Evolutionary conservation across 2,888 invertebrate species (phyloP).

Genomic region (Fabriciana adippe): DNA sequence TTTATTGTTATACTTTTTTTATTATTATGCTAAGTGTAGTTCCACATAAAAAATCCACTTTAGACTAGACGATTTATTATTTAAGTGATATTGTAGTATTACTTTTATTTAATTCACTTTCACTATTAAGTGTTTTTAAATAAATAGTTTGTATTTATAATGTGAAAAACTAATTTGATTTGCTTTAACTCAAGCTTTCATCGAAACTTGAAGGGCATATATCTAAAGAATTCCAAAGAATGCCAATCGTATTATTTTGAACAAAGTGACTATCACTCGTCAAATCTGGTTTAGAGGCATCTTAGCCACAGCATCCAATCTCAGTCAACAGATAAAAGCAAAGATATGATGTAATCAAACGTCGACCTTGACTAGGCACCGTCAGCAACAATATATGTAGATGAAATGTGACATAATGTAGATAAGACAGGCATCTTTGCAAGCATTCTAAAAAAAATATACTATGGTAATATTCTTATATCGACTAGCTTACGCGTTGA

Average conservation of each 20-base stretch:
- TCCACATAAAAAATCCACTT: no score
- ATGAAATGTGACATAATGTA: slow-evolving; percentile 19
- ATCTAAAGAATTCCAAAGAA: not conserved
- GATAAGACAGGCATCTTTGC: slow-evolving; percentile 23
- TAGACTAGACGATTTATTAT: no score
- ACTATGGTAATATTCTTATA: not conserved
- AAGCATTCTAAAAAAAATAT: not conserved
- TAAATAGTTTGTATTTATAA: no score
- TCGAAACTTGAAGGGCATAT: not conserved
- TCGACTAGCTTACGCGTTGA: no score
- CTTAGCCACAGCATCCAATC: slow-evolving; percentile 31
- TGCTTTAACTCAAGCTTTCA: not conserved
- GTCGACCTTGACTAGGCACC: slow-evolving; percentile 28
- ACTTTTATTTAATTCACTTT: no score
- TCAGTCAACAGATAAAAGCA: slow-evolving; percentile 31
- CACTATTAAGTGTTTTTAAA: no score
- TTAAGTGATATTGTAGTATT: no score
- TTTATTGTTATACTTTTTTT: no score
- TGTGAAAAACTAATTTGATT: not conserved
- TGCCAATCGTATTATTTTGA: not conserved
- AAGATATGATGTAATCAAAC: slow-evolving; percentile 30
- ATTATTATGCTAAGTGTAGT: no score
- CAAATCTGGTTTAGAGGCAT: slow-evolving; percentile 30
- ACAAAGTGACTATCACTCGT: slow-evolving; percentile 21
- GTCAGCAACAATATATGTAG: slow-evolving; percentile 25